These are phyloP conservation scores for Diorhabda sublineata DNA, from an alignment of 1,140 invertebrate genomes.

Conservation along the genomic window DNA sequence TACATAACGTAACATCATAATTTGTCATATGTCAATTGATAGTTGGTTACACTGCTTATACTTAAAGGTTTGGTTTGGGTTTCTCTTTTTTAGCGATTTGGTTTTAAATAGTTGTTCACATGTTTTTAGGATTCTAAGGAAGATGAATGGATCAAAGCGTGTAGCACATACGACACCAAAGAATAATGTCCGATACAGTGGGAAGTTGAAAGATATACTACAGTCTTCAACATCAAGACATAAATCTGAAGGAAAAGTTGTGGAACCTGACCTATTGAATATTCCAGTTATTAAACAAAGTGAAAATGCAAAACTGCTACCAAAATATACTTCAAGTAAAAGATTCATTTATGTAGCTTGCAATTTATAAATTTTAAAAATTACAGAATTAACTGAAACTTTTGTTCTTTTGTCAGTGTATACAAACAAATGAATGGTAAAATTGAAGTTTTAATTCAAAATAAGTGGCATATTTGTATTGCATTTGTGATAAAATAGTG, in stretches of 20 bases:
- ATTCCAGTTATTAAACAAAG: slow-evolving; percentile 37
- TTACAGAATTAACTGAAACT: background rate
- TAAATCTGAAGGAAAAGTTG: slow-evolving; percentile 13
- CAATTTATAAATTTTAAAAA: background rate
- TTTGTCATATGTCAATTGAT: too few relatives aligned
- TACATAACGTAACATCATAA: too few relatives aligned
- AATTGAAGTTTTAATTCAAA: too few relatives aligned
- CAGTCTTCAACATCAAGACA: slow-evolving; percentile 11
- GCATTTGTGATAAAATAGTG: too few relatives aligned
- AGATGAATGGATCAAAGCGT: slow-evolving; percentile 22
- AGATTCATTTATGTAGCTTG: background rate
- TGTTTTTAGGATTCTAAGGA: background rate
- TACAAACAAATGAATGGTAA: too few relatives aligned
- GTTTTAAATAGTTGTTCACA: too few relatives aligned
- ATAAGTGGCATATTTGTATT: too few relatives aligned
- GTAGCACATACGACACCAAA: slow-evolving; percentile 19
- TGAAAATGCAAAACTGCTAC: slow-evolving; percentile 54
- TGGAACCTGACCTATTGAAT: slow-evolving; percentile 24
- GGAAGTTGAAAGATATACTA: slow-evolving; percentile 29
- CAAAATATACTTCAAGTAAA: slow-evolving; percentile 50
- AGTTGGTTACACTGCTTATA: too few relatives aligned
- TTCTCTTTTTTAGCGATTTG: too few relatives aligned
- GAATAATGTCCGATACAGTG: slow-evolving; percentile 24
- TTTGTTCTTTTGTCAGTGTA: background rate
- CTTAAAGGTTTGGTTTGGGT: too few relatives aligned